Evolutionary conservation across 2,888 invertebrate genomes (phyloP), one percentile per base, ranked within the genome.

Genomic region (Autographa gamma): DNA sequence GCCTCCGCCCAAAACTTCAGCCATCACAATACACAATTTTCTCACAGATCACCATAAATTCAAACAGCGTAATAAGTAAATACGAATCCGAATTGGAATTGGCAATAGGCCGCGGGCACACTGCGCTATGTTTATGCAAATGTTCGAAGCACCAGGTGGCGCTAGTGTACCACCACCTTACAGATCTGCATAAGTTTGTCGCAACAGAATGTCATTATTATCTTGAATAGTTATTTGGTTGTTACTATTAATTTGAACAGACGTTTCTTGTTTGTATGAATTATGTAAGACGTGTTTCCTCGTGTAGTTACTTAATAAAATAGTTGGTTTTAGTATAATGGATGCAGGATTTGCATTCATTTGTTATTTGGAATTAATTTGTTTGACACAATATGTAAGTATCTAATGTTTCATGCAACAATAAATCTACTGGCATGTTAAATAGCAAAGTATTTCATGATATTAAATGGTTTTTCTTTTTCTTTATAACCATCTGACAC

Each of bases 161-260:
- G 74, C 79, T 76, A 64, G 83, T 81, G 80, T 82, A 77, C 65
- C 83, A 70, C 66, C 76, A 69, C 52, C 66, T 75, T 77, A 66
- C 64, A 74, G 68, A 85, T 85, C 82, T 84, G 82, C 85, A 85
- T 85, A 85, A 85, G 76, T 84, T 85, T 76, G 79, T 71, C 73
- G 71, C 64, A 71, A 73, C 77, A 64, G 74, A 81, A 79, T 77
- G 72, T 70, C 66, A 83, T 82, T 78, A 80, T 69, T 78, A 78
- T 76, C 75, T 71, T 76, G 76, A 77, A 79, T 82, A 69, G 80
- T 76, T 69, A 75, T 83, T 81, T 71, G 73, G 61, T 74, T 77
- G 80, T 77, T 72, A 73, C 71, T 66, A 74, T 74, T 77, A 73
- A 77, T 81, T 79, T 63, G 32, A 77, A 76, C 80, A 78, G 59